These are phyloP conservation scores for Ceuthmochares aereus DNA, from an alignment of 2,113 vertebrate species.

Conservation along the genomic window DNA sequence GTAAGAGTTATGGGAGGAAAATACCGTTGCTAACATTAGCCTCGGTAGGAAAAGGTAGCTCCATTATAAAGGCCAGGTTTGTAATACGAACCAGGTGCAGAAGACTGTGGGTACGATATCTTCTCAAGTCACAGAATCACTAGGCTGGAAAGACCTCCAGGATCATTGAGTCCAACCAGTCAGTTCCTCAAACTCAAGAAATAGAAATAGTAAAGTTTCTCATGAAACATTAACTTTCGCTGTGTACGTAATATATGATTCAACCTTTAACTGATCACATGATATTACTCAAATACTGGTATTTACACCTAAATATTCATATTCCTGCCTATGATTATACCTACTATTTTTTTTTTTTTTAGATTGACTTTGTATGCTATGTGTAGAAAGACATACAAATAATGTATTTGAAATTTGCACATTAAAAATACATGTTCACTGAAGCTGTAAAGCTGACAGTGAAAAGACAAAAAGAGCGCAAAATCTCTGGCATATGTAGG, in stretches of 20 bases:
- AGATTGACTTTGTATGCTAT: neutral
- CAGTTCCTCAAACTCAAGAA: neutral
- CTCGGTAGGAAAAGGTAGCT: slow-evolving; percentile 23
- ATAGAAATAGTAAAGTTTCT: slow-evolving; percentile 28
- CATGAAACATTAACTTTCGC: neutral
- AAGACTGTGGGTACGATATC: slow-evolving; percentile 13
- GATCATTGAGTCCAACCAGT: too few relatives aligned
- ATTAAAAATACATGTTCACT: slow-evolving; percentile 52
- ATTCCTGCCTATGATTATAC: neutral
- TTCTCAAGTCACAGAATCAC: neutral
- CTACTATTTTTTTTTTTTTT: neutral
- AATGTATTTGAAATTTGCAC: slow-evolving; percentile 53
- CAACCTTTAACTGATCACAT: neutral
- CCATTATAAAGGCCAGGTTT: slow-evolving; percentile 20
- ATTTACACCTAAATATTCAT: neutral
- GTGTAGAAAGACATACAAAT: slow-evolving; percentile 15
- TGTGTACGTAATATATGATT: accelerated
- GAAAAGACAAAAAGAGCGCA: slow-evolving; percentile 33
- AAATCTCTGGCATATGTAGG: slow-evolving; percentile 59
- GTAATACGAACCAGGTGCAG: slow-evolving; percentile 55
- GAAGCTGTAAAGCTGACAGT: slow-evolving; percentile 21
- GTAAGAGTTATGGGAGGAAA: slow-evolving; percentile 32
- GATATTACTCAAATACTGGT: neutral
- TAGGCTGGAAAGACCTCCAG: too few relatives aligned
- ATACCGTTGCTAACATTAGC: neutral